Evolutionary conservation across 2,888 invertebrate genomes (phyloP).

Genomic region (Nemapogon koenigi): DNA sequence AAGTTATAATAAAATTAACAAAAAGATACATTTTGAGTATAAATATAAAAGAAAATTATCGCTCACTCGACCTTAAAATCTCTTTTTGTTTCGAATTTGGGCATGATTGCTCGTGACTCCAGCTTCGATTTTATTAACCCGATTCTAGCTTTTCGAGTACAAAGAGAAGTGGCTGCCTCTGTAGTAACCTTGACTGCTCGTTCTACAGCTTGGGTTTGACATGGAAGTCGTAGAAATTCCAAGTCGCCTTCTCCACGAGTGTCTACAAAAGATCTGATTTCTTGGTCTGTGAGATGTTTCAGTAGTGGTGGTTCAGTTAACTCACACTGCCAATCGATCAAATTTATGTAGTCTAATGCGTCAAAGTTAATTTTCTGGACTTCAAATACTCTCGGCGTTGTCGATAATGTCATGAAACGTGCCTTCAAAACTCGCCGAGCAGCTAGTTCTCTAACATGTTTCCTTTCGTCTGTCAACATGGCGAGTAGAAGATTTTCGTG

Average conservation of each 20-base stretch:
- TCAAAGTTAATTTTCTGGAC: neutral
- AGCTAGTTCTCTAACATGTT: conserved; percentile 5
- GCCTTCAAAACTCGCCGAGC: conserved; percentile 6
- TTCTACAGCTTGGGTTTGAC: too few species aligned
- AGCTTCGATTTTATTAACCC: neutral
- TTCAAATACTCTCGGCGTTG: too few species aligned
- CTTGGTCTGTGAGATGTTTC: neutral
- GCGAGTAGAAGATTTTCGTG: conserved; percentile 6
- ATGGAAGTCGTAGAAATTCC: neutral
- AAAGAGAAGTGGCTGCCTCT: conserved; percentile 1
- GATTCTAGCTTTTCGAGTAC: neutral
- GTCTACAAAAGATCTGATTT: neutral
- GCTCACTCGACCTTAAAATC: neutral
- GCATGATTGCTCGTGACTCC: neutral
- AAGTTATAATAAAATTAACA: too few species aligned
- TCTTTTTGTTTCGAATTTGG: conserved; percentile 1
- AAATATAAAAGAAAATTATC: too few species aligned
- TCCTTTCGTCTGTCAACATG: conserved; percentile 5
- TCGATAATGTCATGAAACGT: too few species aligned
- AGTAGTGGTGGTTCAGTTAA: neutral
- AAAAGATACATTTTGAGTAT: too few species aligned
- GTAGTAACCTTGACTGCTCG: too few species aligned
- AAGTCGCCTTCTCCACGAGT: conserved; percentile 3
- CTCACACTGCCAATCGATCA: neutral
- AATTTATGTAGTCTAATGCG: neutral